Evolutionary conservation across 2,888 invertebrate species (phyloP).

Genomic region (Holacanthella duospinosa): DNA sequence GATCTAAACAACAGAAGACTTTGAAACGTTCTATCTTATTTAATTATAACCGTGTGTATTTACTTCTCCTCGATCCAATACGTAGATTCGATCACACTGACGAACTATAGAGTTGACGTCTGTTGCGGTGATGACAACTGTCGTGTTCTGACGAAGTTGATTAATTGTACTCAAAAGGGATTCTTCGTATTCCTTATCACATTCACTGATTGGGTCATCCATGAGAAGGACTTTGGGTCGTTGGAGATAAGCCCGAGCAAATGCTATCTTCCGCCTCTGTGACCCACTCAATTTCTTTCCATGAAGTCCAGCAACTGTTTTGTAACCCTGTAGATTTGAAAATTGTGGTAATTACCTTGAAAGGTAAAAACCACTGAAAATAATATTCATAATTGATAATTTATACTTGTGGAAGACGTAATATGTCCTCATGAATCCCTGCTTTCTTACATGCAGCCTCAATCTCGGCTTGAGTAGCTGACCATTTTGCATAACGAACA

Average conservation of each 20-base stretch:
- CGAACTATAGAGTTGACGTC: constrained; percentile 9
- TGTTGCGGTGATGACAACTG: constrained; percentile 3
- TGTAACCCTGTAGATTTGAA: constrained; percentile 5
- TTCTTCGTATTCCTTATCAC: background rate
- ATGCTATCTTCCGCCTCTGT: background rate
- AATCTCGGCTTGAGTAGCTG: constrained; percentile 16
- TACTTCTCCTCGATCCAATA: constrained; percentile 9
- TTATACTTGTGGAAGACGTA: constrained; percentile 1
- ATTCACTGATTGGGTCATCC: background rate
- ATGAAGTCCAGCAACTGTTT: constrained; percentile 4
- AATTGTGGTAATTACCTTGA: no score
- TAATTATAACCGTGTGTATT: no score
- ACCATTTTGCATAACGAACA: constrained; percentile 17
- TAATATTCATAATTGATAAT: no score
- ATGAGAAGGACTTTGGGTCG: background rate
- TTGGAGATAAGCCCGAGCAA: constrained; percentile 1
- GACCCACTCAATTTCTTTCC: background rate
- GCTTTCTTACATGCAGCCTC: constrained; percentile 18
- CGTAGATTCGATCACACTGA: constrained; percentile 8
- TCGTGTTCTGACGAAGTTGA: background rate
- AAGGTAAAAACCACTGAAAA: no score
- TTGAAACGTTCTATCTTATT: no score
- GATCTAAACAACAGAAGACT: no score
- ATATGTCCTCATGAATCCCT: constrained; percentile 16
- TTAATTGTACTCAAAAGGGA: background rate